Base-by-base conservation (phyloP, 2,888 invertebrate genomes). In the Pachydiplax longipennis region DNA sequence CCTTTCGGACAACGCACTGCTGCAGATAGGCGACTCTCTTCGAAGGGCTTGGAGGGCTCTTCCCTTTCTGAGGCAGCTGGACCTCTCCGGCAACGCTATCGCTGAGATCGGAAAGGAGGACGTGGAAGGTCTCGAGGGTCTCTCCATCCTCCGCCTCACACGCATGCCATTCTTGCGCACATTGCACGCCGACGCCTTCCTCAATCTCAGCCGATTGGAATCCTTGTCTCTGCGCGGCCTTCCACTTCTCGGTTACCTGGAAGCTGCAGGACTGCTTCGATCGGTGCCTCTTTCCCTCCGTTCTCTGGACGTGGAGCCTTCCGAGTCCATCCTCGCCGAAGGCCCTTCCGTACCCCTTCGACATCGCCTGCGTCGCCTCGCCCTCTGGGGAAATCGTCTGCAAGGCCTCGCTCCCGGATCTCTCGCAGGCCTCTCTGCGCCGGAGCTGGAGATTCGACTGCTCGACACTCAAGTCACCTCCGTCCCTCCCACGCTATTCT, bases 11-110 rank as follows among this genome's bases (percentile, higher is more conserved):
- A 98, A 98, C 93, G 94, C 95, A 91, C 94, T 97, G 73, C 93
- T 94, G 0, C 95, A 96, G 91, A 94, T 97, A 65, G 94, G 95
- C 4, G 95, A 95, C 82, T 95, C 96, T 2, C 94, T 97, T 2
- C 95, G 96, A 0, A 95, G 95, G 92, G 95, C 96, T 12, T 97
- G 97, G 97, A 95, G 95, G 0, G 96, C 96, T 92, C 94, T 98
- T 53, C 95, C 95, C 91, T 96, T 96, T 92, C 94, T 99, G 1
- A 96, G 96, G 92, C 93, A 94, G 6, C 94, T 99, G 37, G 97
- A 98, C 93, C 94, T 99, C 44, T 98, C 98, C 0, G 95, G 96
- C 92, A 99, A 99, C 94, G 96, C 97, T n/a, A 96, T 98, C 87
- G 95, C 95, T 35, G 95, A 95, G 91, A 95, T 98, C n/a, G 95